Evolutionary conservation across 92 coral and sea anemone genomes (phyloP), one percentile per base, ranked within the genome.

Genomic region (Pocillopora grandis): DNA sequence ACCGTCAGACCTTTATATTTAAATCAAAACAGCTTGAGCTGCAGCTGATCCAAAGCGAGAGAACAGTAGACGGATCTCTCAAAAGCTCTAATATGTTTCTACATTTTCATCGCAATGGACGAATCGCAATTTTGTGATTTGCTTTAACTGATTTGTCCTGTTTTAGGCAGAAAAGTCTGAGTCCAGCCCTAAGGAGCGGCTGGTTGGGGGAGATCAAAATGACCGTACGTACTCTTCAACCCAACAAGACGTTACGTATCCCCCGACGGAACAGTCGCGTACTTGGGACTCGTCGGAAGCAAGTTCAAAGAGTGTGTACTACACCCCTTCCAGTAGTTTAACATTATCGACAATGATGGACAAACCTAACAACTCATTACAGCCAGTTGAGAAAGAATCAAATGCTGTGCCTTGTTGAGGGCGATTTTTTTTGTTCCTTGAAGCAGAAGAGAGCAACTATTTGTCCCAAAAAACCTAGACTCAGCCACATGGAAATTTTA

Each of bases 261-360:
- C 71, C 36, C 70, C 13, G 36, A 31, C 14, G 48, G 61, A 2
- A 14, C 55, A 10, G 56, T n/a, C 76, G 21, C 10, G 18, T 16
- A 37, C 59, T 7, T 70, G 72, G 17, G 64, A 20, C 33, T 81
- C 85, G 10, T 20, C 33, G 75, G 75, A 65, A 59, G 58, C 66
- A 71, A 81, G 85, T 18, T 59, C 77, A 10, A 81, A 58, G n/a
- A 81, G 85, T 13, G 60, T 81, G 10, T 81, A 81, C 49, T 81
- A 70, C 77, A 81, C 85, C 2, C 85, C 85, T 15, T 36, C 77
- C 3, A 81, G 85, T 12, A 81, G 85, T 58, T 35, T 81, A 15
- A 37, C 75, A 49, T n/a, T 15, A 12, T 35, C 75, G 42, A 35
- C 75, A 16, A 70, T 35, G 36, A 61, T 12, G 17, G 85, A 81